phyloP scores from a whole-genome alignment of 1,140 invertebrate genomes.

The Tyrophagus putrescentiae region DNA sequence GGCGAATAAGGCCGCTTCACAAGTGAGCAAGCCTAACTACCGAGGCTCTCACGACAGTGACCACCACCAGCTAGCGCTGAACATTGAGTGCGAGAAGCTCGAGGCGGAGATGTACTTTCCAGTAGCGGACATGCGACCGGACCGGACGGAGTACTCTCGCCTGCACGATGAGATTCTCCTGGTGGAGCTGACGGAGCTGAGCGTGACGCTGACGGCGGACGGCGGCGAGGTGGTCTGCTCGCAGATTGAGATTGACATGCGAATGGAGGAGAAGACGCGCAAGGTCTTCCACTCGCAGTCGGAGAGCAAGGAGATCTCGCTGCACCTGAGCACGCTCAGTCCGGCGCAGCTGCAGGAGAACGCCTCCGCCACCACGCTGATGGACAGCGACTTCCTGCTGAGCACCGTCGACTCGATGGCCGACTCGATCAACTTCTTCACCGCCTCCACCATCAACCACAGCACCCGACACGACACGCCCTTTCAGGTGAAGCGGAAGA shows the following conservation, averaged over 20 bases:
- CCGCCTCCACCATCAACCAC: background rate
- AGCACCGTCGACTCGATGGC: constrained; percentile 13
- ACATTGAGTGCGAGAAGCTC: constrained; percentile 15
- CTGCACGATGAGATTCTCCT: constrained; percentile 15
- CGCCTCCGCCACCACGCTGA: background rate
- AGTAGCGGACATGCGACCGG: constrained; percentile 21
- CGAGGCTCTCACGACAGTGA: background rate
- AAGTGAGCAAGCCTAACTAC: background rate
- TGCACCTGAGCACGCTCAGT: background rate
- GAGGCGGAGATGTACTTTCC: constrained; percentile 19
- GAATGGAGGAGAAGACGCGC: background rate
- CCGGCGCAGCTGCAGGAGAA: background rate
- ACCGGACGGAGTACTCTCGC: background rate
- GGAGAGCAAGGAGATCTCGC: background rate
- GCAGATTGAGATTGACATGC: background rate
- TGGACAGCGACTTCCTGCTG: background rate
- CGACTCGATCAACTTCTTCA: constrained; percentile 23
- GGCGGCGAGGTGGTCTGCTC: background rate
- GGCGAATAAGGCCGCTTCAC: background rate
- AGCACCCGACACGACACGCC: background rate
- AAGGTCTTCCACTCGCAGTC: constrained; percentile 12
- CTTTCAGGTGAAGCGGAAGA: constrained; percentile 21
- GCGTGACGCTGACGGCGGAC: background rate
- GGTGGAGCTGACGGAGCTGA: background rate
- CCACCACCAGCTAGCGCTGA: background rate